These are phyloP conservation scores for Drosophila ficusphila DNA, from an alignment of 1,140 invertebrate species.

Conservation along the genomic window DNA sequence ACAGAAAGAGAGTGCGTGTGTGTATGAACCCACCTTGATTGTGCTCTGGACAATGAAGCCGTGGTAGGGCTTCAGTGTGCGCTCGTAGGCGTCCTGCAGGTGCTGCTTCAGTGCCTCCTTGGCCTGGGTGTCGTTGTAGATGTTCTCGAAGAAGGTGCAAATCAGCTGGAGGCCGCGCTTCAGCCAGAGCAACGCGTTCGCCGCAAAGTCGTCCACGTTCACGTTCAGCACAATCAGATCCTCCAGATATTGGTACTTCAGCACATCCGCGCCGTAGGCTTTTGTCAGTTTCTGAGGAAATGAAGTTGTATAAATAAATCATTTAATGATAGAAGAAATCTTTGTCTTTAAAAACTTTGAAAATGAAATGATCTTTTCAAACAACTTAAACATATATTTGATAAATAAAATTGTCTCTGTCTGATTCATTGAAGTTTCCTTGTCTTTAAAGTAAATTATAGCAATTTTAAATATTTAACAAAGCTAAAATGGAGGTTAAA, in stretches of 20 bases:
- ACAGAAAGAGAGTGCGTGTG: too few relatives aligned
- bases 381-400: too few relatives aligned
- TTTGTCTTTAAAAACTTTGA: too few relatives aligned
- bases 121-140: conserved; percentile 68
- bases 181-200: conserved; percentile 85
- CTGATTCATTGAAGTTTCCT: too few relatives aligned
- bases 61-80: conserved; percentile 80
- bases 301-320: too few relatives aligned
- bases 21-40: conserved; percentile 73
- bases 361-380: too few relatives aligned
- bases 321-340: too few relatives aligned
- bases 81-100: conserved; percentile 78
- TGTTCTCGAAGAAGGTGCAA: conserved; percentile 81
- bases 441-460: too few relatives aligned
- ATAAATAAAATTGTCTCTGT: too few relatives aligned
- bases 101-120: conserved; percentile 68
- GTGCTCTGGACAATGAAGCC: conserved; percentile 83
- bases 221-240: conserved; percentile 88
- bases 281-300: conserved; percentile 87
- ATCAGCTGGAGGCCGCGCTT: conserved; percentile 83
- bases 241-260: conserved; percentile 87
- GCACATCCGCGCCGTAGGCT: conserved; percentile 85
- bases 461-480: too few relatives aligned
- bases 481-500: too few relatives aligned
- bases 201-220: conserved; percentile 86